These are phyloP conservation scores for Clepsis dumicolana DNA, from an alignment of 2,888 invertebrate species.

Conservation along the genomic window DNA sequence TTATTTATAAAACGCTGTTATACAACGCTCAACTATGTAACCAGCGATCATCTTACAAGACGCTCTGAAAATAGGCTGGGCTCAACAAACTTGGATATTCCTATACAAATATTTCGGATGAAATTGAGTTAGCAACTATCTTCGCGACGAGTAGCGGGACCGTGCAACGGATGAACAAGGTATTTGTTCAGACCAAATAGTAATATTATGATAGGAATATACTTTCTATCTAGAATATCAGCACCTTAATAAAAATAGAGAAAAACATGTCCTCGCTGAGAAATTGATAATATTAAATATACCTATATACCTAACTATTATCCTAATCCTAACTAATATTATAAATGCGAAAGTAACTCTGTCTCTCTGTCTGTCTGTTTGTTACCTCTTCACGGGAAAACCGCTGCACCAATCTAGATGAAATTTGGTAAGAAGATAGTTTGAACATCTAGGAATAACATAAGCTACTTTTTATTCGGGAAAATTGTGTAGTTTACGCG, in stretches of 20 bases:
- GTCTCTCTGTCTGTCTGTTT: too few species aligned
- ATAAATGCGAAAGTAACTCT: too few species aligned
- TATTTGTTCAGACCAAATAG: conserved; percentile 1
- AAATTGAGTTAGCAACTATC: background rate
- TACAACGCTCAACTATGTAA: background rate
- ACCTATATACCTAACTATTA: too few species aligned
- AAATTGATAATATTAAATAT: background rate
- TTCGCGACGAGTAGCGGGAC: background rate
- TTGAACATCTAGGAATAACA: too few species aligned
- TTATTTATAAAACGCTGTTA: background rate
- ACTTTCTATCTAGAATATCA: background rate
- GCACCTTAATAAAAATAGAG: background rate
- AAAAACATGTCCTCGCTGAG: background rate
- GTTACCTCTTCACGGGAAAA: too few species aligned
- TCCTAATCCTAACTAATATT: too few species aligned
- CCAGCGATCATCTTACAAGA: background rate
- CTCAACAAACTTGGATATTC: background rate
- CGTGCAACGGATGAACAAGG: background rate
- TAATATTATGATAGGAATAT: background rate
- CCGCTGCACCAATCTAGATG: too few species aligned
- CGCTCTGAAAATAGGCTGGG: background rate
- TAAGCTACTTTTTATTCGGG: too few species aligned
- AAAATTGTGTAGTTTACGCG: too few species aligned
- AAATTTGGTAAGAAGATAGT: too few species aligned
- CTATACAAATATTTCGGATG: conserved; percentile 1